Conservation (phyloP, 1,140 invertebrate genomes). For the Drosophila orena region DNA sequence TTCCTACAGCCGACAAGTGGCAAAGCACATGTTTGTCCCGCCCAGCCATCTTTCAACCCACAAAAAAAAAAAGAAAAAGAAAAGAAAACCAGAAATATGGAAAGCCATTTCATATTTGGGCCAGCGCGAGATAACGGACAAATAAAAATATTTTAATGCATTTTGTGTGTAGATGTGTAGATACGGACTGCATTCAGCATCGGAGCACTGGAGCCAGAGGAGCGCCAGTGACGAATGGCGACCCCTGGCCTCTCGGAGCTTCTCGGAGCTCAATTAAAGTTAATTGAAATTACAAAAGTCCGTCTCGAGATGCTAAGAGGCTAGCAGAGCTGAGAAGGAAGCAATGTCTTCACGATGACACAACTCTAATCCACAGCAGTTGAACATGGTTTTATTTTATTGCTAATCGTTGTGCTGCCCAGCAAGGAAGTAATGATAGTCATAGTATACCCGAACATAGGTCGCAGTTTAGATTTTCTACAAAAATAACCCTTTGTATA, state of each 20-base stretch:
- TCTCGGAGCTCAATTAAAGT: conserved; percentile 52
- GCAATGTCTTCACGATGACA: conserved; percentile 29
- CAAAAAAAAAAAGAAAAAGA: conserved; percentile 8
- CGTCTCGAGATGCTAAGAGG: conserved; percentile 35
- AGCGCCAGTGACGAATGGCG: conserved; percentile 25
- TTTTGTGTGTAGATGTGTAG: conserved; percentile 52
- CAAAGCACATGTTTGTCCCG: conserved; percentile 44
- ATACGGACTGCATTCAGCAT: conserved; percentile 1
- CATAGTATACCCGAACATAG: no score
- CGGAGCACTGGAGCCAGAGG: conserved; percentile 8
- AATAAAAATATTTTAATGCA: conserved; percentile 60
- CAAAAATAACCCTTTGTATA: no score
- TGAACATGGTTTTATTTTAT: neutral
- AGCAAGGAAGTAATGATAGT: no score
- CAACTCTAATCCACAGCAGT: conserved; percentile 10
- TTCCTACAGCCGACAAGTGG: conserved; percentile 40
- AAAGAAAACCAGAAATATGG: conserved; percentile 28
- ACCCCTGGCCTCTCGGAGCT: conserved; percentile 26
- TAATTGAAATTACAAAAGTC: conserved; percentile 59
- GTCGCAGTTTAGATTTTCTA: no score
- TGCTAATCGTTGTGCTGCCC: no score
- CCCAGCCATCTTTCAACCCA: conserved; percentile 15
- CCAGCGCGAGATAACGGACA: conserved; percentile 52
- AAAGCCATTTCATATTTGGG: conserved; percentile 55
- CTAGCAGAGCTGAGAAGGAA: conserved; percentile 13